Evolutionary conservation across 2,113 vertebrate genomes (phyloP).

Genomic region (Actinemys pallida): DNA sequence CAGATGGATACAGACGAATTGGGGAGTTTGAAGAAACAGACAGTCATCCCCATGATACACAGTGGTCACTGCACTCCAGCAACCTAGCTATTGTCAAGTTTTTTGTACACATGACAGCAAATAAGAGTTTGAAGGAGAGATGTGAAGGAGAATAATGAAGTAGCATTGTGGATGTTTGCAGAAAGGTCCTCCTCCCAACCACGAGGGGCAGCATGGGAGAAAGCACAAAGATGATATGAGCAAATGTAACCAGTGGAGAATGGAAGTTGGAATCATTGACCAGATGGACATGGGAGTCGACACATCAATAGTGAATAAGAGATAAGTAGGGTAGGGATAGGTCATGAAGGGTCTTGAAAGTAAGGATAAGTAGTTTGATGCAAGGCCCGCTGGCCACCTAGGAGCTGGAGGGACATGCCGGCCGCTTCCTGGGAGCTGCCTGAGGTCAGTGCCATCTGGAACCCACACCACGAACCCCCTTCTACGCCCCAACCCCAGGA

Average conservation of each 20-base stretch:
- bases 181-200: background rate
- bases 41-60: background rate
- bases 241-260: background rate
- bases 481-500: too few relatives aligned
- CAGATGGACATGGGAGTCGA: background rate
- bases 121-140: background rate
- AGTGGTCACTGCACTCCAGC: background rate
- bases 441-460: too few relatives aligned
- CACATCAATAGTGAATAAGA: background rate
- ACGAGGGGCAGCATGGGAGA: background rate
- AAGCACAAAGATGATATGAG: background rate
- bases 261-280: background rate
- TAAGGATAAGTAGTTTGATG: background rate
- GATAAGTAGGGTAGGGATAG: background rate
- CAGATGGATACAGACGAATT: background rate
- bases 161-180: background rate
- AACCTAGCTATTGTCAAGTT: background rate
- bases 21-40: background rate
- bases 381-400: too few relatives aligned
- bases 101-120: background rate
- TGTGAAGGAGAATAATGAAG: background rate
- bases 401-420: too few relatives aligned
- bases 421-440: too few relatives aligned
- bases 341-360: conserved; percentile 1
- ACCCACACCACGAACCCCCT: too few relatives aligned